Evolutionary conservation across 2,888 invertebrate genomes (phyloP).

Genomic region (Ecdyonurus torrentis): DNA sequence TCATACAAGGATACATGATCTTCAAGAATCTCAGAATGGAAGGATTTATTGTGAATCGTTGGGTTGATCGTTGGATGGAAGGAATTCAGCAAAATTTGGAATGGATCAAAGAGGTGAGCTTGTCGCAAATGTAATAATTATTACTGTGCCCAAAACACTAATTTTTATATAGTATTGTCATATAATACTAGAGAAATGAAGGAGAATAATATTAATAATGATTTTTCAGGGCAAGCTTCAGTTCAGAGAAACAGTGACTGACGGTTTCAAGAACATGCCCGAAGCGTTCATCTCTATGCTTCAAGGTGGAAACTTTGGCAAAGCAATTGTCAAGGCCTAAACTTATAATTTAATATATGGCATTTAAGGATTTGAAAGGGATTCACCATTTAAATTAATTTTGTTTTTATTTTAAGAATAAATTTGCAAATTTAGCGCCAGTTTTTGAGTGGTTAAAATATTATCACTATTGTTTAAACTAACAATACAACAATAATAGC

Average conservation of each 20-base stretch:
- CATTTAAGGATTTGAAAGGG: no score
- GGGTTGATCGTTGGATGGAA: conserved; percentile 41
- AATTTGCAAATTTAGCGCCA: no score
- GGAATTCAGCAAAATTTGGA: conserved; percentile 43
- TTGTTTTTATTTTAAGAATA: no score
- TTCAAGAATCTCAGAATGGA: conserved; percentile 42
- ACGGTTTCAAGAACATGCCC: conserved; percentile 58
- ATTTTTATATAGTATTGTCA: no score
- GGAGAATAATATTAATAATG: no score
- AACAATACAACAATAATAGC: no score
- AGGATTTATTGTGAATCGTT: conserved; percentile 39
- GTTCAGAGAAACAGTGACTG: conserved; percentile 47
- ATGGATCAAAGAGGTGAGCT: conserved; percentile 36
- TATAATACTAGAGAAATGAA: neutral
- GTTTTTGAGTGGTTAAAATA: no score
- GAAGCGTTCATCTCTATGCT: conserved; percentile 47
- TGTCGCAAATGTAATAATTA: no score
- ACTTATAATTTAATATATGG: no score
- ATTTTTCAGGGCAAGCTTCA: conserved; percentile 47
- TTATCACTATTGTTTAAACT: no score
- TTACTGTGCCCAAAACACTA: no score
- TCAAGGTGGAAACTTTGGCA: conserved; percentile 48
- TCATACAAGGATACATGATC: conserved; percentile 37
- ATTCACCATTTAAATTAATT: no score
- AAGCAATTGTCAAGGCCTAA: conserved; percentile 46